Percentiles rank a stretch among this genome's conserved stretches.
Evolutionary conservation across 1,140 invertebrate genomes (phyloP).

Genomic region (Brachionus sp.): DNA sequence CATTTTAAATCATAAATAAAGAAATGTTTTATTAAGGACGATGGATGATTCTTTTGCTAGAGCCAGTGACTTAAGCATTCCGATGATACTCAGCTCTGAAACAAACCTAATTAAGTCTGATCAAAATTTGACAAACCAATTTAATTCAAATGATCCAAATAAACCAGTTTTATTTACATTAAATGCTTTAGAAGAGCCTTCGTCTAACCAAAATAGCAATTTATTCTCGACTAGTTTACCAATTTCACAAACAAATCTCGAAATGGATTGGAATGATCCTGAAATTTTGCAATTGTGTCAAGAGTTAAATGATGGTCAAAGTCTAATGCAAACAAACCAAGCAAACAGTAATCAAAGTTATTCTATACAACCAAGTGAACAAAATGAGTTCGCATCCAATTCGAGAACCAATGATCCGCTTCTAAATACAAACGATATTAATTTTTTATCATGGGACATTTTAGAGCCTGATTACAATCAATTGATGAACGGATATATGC

Average conservation of each 20-base stretch:
- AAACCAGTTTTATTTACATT: not conserved
- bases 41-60: not conserved
- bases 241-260: not conserved
- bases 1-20: no score
- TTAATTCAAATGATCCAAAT: not conserved
- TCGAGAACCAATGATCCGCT: not conserved
- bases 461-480: slow-evolving; percentile 20
- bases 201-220: not conserved
- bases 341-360: slow-evolving; percentile 12
- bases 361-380: not conserved
- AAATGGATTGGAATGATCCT: slow-evolving; percentile 25
- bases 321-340: not conserved
- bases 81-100: not conserved
- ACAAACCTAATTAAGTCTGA: not conserved
- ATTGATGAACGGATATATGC: not conserved
- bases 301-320: not conserved
- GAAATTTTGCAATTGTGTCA: not conserved
- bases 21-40: not conserved
- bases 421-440: not conserved
- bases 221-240: not conserved
- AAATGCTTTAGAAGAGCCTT: not conserved
- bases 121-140: not conserved
- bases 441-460: slow-evolving; percentile 8
- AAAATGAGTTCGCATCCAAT: not conserved
- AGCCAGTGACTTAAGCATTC: not conserved